Evolutionary conservation across 2,888 invertebrate species (phyloP).

Genomic region (Pristionchus fissidentatus): DNA sequence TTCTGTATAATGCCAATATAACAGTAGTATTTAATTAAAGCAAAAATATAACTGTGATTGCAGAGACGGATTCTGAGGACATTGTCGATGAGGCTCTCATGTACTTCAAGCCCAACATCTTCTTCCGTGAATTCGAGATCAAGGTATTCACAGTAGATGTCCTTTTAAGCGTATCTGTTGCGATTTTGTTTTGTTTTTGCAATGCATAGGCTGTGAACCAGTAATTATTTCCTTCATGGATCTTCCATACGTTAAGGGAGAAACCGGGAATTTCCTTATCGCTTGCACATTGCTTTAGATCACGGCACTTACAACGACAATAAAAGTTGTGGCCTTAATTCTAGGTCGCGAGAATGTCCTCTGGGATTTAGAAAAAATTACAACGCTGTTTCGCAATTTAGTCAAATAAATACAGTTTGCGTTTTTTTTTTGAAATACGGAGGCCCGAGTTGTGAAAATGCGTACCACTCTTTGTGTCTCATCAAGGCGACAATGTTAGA

Average conservation of each 20-base stretch:
- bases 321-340: too few species aligned
- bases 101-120: constrained; percentile 98
- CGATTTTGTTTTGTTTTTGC: too few species aligned
- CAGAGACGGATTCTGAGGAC: constrained; percentile 83
- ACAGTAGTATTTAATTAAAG: background rate
- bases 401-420: too few species aligned
- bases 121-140: constrained; percentile 98
- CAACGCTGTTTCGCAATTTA: too few species aligned
- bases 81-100: constrained; percentile 97
- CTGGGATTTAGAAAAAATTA: too few species aligned
- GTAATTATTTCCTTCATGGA: background rate
- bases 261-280: background rate
- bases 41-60: constrained; percentile 20
- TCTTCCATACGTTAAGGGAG: background rate
- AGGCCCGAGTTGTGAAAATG: too few species aligned
- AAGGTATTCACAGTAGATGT: constrained; percentile 78
- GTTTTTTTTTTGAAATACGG: too few species aligned
- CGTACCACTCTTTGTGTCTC: too few species aligned
- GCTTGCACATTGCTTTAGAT: too few species aligned
- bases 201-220: background rate
- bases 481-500: background rate
- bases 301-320: too few species aligned
- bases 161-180: too few species aligned
- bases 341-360: too few species aligned
- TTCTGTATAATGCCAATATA: background rate